Base-by-base conservation (phyloP, 2,888 invertebrate genomes). In the Zhengitettix transpicula region DNA sequence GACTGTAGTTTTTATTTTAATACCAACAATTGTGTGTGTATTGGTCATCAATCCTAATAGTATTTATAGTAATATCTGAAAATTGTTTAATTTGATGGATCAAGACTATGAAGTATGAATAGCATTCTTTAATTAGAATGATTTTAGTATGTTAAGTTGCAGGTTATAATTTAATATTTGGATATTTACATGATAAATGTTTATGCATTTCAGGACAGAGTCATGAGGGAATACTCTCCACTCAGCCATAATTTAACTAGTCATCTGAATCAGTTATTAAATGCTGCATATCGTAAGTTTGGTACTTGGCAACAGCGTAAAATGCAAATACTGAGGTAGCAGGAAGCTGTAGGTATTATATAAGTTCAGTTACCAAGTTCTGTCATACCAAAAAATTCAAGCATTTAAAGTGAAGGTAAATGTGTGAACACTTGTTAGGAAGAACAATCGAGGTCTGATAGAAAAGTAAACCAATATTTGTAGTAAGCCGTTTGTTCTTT, bases 261-360 rank as follows among this genome's bases (percentile, higher is more conserved):
- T 72, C 95, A 96, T 72, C 78, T 95, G 70, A 90, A 93, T 73
- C 87, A 89, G 70, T 80, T 95, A 74, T 77, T 96, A 65, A 86
- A 87, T 70, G 83, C 88, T 0, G 91, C 94, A 12, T 89, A 87
- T 71, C 80, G 84, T 63, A 94, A 93, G 70, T 95, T 86, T 75
- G 86, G 81, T 53, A 77, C 85, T 56, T 95, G 94, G 94, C 91
- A 91, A 71, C 84, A 85, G 66, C 75, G 86, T 17, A 63, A 64
- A 58, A 63, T 63, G 59, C 64, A 64, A 56, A 52, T 58, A n/a
- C 56, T 56, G 41, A 61, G 61, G 59, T 61, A 61, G 61, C 61
- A 55, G 42, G 42, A 52, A 11, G 11, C 15, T 52, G 15, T 11
- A 16, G n/a, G 16, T 16, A 17, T 52, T 52, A 52, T 16, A 11